Evolutionary conservation across 2,888 invertebrate genomes (phyloP), one percentile per base, ranked within the genome.

Genomic region (Tiliacea citrago): DNA sequence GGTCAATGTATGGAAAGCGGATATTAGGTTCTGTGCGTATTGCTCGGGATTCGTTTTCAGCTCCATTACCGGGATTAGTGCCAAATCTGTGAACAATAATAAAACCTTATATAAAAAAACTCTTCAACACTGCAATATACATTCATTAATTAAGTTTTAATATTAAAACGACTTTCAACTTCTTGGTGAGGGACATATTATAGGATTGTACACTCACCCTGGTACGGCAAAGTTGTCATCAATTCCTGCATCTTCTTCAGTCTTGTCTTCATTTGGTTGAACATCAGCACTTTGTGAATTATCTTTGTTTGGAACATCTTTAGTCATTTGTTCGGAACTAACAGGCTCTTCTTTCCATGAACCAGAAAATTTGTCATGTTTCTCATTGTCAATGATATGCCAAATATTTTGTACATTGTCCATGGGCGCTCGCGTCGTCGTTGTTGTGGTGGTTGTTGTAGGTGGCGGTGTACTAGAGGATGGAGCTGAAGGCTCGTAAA

Each of bases 301-400:
- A n/a, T 63, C 84, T 51, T 69, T 79, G 57, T 82, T 83, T 13
- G 83, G 71, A 35, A 68, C 82, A 77, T 76, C 87, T 63, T 77
- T 82, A 35, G 78, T 80, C 29, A 76, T 75, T 49, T 88, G 86
- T 47, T 91, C 88, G 53, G 88, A 78, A 62, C 85, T 84, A 16
- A 94, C 68, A 2, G 91, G 83, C 65, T 92, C 89, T 89, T 95
- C 95, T 81, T 95, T 90, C 96, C 96, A 95, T 55, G 91, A 90
- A 18, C 92, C 93, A 62, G 91, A 83, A 82, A 91, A 90, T 71
- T 95, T 90, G 53, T 94, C 90, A 57, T 90, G 89, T 88, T 95
- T 96, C 83, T 96, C 94, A 68, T 87, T 94, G 70, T 96, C 95
- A 68, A 96, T 96, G 55, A 96, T 94, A 74, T 96, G 96, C 96